These are phyloP conservation scores for Watsonalla cultraria DNA, from an alignment of 2,888 invertebrate genomes.

Conservation along the genomic window DNA sequence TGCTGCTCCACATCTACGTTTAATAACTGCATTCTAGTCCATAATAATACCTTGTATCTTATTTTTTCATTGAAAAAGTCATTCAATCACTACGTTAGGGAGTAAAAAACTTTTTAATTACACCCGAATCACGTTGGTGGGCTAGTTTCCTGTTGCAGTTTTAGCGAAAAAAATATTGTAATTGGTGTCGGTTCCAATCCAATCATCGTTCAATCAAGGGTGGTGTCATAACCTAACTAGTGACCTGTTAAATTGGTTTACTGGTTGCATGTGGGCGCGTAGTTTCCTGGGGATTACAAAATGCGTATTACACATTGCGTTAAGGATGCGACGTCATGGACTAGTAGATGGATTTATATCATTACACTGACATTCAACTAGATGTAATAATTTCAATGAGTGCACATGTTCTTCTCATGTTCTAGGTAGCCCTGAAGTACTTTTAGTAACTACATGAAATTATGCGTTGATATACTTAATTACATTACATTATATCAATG, in stretches of 20 bases:
- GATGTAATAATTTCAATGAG: too few species aligned
- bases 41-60: not conserved
- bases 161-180: conserved; percentile 37
- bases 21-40: too few species aligned
- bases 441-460: too few species aligned
- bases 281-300: conserved; percentile 15
- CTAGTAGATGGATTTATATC: too few species aligned
- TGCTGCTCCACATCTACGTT: conserved; percentile 5
- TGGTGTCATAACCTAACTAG: conserved; percentile 40
- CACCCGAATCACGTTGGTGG: conserved; percentile 30
- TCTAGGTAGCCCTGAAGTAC: too few species aligned
- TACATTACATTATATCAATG: too few species aligned
- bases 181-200: conserved; percentile 43
- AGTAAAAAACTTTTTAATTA: conserved; percentile 43
- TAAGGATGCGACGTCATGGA: too few species aligned
- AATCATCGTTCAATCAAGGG: conserved; percentile 25
- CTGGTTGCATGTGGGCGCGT: conserved; percentile 15
- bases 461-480: too few species aligned
- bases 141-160: conserved; percentile 42
- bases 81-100: conserved; percentile 6
- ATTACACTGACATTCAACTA: too few species aligned
- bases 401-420: too few species aligned
- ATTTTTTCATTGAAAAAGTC: conserved; percentile 3
- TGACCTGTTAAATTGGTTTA: conserved; percentile 57
- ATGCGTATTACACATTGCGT: not conserved